A percentile compares a stretch with the other conserved stretches of the same genome.
Conservation (phyloP, 1,140 invertebrate species). For the Cydia splendana region DNA sequence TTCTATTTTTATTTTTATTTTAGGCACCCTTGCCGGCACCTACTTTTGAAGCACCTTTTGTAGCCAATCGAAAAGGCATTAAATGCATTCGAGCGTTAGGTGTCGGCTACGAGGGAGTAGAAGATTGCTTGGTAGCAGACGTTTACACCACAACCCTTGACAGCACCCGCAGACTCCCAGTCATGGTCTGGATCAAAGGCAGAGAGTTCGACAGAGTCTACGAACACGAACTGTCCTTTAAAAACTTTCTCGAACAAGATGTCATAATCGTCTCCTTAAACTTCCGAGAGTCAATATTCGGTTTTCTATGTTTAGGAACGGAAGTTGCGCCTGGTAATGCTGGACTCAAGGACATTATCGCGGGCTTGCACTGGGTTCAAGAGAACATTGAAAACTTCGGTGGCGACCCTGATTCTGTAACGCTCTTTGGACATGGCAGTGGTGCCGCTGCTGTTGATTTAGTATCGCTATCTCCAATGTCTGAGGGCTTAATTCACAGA, state of each 20-base stretch:
- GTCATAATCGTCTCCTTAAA: constrained; percentile 62
- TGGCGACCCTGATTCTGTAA: constrained; percentile 93
- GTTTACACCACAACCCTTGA: constrained; percentile 56
- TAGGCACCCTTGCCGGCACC: constrained; percentile 64
- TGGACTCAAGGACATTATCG: constrained; percentile 95
- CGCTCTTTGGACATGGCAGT: constrained; percentile 94
- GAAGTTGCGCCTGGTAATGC: constrained; percentile 90
- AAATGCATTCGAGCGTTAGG: constrained; percentile 63
- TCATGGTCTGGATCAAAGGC: constrained; percentile 75
- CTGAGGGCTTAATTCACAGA: constrained; percentile 74
- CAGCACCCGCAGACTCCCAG: constrained; percentile 46
- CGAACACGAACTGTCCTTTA: constrained; percentile 53
- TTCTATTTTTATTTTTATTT: constrained; percentile 39
- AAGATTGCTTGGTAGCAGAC: constrained; percentile 65
- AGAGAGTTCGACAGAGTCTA: constrained; percentile 57
- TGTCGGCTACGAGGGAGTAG: constrained; percentile 64
- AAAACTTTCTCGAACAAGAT: constrained; percentile 58
- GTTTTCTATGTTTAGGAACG: constrained; percentile 81
- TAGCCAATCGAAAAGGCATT: constrained; percentile 55
- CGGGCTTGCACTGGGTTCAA: constrained; percentile 93
- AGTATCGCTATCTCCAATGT: constrained; percentile 60
- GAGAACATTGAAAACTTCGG: constrained; percentile 94
- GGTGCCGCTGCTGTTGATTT: constrained; percentile 97
- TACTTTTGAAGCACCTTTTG: constrained; percentile 52
- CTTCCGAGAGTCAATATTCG: constrained; percentile 71